Conservation (phyloP, 2,113 vertebrate species). For the Actinemys pallida region DNA sequence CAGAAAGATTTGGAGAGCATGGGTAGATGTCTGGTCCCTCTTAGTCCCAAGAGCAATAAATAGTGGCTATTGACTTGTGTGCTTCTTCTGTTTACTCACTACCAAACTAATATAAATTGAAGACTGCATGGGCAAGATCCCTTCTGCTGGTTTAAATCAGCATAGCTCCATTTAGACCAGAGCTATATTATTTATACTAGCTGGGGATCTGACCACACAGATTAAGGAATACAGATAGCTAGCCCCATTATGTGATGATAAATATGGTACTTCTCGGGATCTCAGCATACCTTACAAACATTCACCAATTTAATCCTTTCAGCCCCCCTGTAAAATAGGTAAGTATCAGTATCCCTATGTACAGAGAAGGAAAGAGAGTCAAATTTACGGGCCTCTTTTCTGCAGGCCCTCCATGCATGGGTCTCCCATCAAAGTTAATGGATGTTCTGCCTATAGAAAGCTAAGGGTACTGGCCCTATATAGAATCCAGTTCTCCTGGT, state of each 20-base stretch:
- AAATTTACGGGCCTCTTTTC: background rate
- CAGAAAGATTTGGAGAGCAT: too few relatives aligned
- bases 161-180: too few relatives aligned
- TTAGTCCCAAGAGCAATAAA: too few relatives aligned
- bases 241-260: background rate
- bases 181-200: too few relatives aligned
- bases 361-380: background rate
- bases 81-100: too few relatives aligned
- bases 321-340: background rate
- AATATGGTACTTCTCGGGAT: background rate
- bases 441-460: background rate
- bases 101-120: too few relatives aligned
- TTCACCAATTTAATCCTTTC: background rate
- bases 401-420: too few relatives aligned
- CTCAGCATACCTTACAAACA: background rate
- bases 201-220: background rate
- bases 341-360: background rate
- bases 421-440: accelerated
- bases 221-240: too few relatives aligned
- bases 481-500: background rate
- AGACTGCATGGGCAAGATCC: too few relatives aligned
- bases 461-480: background rate
- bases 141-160: too few relatives aligned
- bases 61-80: too few relatives aligned
- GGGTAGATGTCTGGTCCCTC: too few relatives aligned